These are phyloP conservation scores for Lophius americanus DNA, from an alignment of 2,797 vertebrate species.

Conservation along the genomic window DNA sequence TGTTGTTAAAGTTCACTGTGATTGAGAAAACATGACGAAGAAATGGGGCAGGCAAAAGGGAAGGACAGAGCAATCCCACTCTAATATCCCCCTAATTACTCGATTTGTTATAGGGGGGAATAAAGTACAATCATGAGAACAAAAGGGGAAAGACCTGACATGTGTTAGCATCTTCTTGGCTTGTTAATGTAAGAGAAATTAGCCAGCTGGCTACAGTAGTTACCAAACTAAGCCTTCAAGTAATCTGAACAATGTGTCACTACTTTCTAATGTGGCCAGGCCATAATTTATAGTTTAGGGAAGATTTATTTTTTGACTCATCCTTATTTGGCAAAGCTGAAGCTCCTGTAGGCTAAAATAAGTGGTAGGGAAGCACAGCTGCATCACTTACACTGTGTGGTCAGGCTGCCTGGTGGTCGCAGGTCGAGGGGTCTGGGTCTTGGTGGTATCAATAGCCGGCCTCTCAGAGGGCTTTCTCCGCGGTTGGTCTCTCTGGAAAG, in stretches of 20 bases:
- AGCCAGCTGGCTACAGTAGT: background rate
- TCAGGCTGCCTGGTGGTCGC: slow-evolving; percentile 66
- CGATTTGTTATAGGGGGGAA: background rate
- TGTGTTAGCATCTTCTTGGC: background rate
- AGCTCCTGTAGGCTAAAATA: slow-evolving; percentile 3
- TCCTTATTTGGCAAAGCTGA: slow-evolving; percentile 10
- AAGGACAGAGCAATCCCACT: too few species aligned
- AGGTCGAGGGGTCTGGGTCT: slow-evolving; percentile 70
- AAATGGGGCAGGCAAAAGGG: too few species aligned
- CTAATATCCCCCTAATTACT: too few species aligned
- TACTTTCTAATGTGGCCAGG: background rate
- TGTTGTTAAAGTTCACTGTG: too few species aligned
- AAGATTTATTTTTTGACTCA: background rate
- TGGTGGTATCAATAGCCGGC: slow-evolving; percentile 44
- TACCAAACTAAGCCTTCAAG: too few species aligned
- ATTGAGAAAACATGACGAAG: too few species aligned
- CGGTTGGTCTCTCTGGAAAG: slow-evolving; percentile 74
- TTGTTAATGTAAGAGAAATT: background rate
- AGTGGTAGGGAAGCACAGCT: slow-evolving; percentile 27
- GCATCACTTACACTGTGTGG: slow-evolving; percentile 76
- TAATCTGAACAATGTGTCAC: background rate
- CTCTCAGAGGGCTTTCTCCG: slow-evolving; percentile 66
- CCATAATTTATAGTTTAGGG: background rate
- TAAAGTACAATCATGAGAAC: background rate
- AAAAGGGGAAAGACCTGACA: background rate